Conservation (phyloP, 2,888 invertebrate species). For the Netelia fuscicornis region DNA sequence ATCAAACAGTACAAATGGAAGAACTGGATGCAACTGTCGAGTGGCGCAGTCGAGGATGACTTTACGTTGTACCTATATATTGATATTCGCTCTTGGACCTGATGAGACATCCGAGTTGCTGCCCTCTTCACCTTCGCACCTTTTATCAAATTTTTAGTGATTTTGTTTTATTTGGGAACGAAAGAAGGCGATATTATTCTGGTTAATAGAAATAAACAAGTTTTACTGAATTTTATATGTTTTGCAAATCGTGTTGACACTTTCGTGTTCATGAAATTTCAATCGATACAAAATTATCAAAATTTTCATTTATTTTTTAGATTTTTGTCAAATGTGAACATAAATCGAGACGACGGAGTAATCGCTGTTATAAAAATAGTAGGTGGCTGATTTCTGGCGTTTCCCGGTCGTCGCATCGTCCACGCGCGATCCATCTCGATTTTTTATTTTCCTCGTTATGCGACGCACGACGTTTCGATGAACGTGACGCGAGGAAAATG, state of each 20-base stretch:
- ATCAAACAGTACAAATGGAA: conserved; percentile 56
- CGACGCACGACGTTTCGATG: conserved; percentile 19
- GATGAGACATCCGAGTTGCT: conserved; percentile 32
- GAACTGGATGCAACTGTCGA: conserved; percentile 42
- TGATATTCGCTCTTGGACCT: background rate
- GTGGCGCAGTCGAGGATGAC: conserved; percentile 42
- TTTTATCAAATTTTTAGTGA: conserved; percentile 29
- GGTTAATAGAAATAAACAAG: conserved; percentile 10
- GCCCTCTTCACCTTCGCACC: conserved; percentile 1
- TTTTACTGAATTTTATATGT: background rate
- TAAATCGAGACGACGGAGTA: background rate
- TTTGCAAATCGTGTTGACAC: background rate
- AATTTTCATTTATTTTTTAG: background rate
- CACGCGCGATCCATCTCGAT: conserved; percentile 52
- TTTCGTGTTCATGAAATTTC: background rate
- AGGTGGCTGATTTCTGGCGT: background rate
- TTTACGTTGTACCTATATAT: background rate
- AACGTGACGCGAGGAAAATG: conserved; percentile 24
- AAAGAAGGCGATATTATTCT: conserved; percentile 2
- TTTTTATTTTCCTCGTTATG: conserved; percentile 34
- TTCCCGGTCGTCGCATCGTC: conserved; percentile 45
- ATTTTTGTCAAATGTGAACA: background rate
- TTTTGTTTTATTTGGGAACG: conserved; percentile 4
- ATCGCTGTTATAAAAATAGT: background rate
- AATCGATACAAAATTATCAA: background rate